A percentile compares a stretch with the other conserved stretches of the same genome.
These are phyloP conservation scores for Sebastes hopkinsi DNA, from an alignment of 2,797 vertebrate species.

Conservation along the genomic window DNA sequence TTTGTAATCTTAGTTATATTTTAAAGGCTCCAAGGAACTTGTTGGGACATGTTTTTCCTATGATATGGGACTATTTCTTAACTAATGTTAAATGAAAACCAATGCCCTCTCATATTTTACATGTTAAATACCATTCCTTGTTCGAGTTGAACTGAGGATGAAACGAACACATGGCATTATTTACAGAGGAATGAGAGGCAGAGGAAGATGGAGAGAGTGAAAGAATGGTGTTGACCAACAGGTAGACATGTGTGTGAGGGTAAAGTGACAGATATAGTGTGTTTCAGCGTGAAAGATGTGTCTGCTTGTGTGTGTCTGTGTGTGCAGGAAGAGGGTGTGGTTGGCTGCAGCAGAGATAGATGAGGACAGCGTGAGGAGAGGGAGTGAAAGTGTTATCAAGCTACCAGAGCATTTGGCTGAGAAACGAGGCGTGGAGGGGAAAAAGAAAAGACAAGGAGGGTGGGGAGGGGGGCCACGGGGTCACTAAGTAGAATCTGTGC, in stretches of 20 bases:
- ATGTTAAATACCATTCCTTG: not conserved
- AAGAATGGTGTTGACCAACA: not conserved
- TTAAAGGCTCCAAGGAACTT: not conserved
- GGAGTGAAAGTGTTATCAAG: constrained; percentile 65
- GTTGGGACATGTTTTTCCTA: not conserved
- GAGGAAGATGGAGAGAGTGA: constrained; percentile 14
- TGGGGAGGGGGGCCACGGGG: constrained; percentile 40
- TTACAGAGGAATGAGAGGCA: constrained; percentile 25
- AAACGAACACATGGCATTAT: constrained; percentile 35
- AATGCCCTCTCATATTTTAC: not conserved
- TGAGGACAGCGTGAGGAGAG: constrained; percentile 53
- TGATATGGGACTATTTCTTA: not conserved
- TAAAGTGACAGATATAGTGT: not conserved
- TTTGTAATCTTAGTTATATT: not conserved
- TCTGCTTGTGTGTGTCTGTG: constrained; percentile 5
- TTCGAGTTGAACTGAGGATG: not conserved
- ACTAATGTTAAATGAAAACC: not conserved
- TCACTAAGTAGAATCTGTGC: constrained; percentile 62
- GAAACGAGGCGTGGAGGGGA: constrained; percentile 54
- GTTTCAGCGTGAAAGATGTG: constrained; percentile 9
- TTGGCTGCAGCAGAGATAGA: constrained; percentile 53
- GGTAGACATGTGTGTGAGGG: not conserved
- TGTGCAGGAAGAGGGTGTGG: constrained; percentile 37
- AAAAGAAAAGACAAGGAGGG: constrained; percentile 43
- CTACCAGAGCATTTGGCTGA: constrained; percentile 59